A percentile compares a stretch with the other conserved stretches of the same genome.
These are phyloP conservation scores for Eupithecia centaureata DNA, from an alignment of 2,888 invertebrate species.

Conservation along the genomic window DNA sequence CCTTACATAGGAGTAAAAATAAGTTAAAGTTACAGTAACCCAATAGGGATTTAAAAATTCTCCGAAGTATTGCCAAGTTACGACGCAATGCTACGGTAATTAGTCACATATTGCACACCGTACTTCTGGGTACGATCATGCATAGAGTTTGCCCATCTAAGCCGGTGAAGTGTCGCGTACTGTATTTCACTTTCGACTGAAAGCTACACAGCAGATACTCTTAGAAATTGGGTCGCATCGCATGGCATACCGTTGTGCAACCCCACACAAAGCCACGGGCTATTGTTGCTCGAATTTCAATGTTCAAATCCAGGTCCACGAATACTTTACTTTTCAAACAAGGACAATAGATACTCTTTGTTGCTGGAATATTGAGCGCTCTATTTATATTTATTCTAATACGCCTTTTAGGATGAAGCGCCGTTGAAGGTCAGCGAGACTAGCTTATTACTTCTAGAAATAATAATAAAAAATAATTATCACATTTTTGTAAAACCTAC, in stretches of 20 bases:
- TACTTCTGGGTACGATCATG: not conserved
- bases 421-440: not conserved
- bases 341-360: conserved; percentile 19
- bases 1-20: no score
- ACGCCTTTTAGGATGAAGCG: not conserved
- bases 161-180: conserved; percentile 42
- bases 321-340: conserved; percentile 26
- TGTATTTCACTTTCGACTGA: conserved; percentile 53
- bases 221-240: conserved; percentile 64
- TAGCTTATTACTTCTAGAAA: not conserved
- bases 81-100: not conserved
- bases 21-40: no score
- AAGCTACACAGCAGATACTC: conserved; percentile 53
- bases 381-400: not conserved
- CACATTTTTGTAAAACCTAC: not conserved
- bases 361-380: conserved; percentile 1
- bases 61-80: not conserved
- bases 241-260: conserved; percentile 52
- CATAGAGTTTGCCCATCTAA: not conserved
- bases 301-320: conserved; percentile 28
- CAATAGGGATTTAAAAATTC: not conserved
- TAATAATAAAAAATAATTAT: not conserved
- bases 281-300: conserved; percentile 47
- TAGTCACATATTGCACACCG: not conserved
- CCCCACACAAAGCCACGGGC: conserved; percentile 44